Evolutionary conservation across 2,888 invertebrate genomes (phyloP).

Genomic region (Stramonita haemastoma): DNA sequence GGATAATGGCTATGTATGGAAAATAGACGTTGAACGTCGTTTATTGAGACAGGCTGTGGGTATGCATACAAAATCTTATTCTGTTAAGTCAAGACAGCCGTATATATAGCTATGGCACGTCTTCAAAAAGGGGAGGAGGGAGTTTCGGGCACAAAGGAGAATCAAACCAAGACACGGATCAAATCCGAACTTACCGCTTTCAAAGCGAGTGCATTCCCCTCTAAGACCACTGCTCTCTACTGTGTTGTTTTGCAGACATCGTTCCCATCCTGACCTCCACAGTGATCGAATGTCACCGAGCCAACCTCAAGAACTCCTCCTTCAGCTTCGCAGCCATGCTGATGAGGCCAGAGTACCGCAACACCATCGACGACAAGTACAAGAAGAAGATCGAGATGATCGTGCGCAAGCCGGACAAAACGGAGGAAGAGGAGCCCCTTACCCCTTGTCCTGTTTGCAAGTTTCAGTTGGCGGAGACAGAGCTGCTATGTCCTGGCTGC

Average conservation of each 20-base stretch:
- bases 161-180: too few relatives aligned
- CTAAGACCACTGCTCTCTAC: too few relatives aligned
- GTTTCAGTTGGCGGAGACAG: slow-evolving; percentile 85
- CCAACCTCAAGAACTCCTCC: slow-evolving; percentile 92
- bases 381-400: slow-evolving; percentile 97
- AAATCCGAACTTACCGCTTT: too few relatives aligned
- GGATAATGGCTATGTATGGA: too few relatives aligned
- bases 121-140: too few relatives aligned
- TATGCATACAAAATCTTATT: too few relatives aligned
- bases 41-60: too few relatives aligned
- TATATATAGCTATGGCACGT: too few relatives aligned
- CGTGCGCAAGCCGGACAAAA: slow-evolving; percentile 82
- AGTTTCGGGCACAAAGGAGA: too few relatives aligned
- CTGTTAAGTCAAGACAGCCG: too few relatives aligned
- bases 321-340: slow-evolving; percentile 94
- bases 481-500: slow-evolving; percentile 90
- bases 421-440: slow-evolving; percentile 79
- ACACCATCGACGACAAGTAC: slow-evolving; percentile 94
- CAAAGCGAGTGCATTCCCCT: too few relatives aligned
- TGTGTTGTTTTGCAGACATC: slow-evolving; percentile 83
- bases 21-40: too few relatives aligned
- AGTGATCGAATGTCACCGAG: slow-evolving; percentile 97
- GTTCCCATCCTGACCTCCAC: slow-evolving; percentile 98
- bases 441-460: slow-evolving; percentile 92
- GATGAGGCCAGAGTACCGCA: slow-evolving; percentile 94